Evolutionary conservation across 2,113 vertebrate species (phyloP).

Genomic region (Gavialis gangeticus): DNA sequence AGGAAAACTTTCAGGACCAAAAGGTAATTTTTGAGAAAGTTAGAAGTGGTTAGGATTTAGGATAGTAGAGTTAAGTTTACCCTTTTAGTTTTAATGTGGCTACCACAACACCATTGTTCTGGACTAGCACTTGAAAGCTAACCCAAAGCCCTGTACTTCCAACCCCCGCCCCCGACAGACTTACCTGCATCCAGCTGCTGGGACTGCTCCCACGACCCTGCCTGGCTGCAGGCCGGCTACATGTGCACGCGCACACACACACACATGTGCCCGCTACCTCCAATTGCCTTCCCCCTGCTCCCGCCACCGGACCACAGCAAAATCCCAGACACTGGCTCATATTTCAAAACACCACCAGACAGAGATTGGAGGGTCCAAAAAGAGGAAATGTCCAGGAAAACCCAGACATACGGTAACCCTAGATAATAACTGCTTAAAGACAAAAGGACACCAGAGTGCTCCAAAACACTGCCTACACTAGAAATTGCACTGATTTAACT

Average conservation of each 20-base stretch:
- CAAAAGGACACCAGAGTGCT: not conserved
- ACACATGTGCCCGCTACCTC: too few species aligned
- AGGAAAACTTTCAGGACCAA: not conserved
- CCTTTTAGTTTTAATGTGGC: rapidly evolving
- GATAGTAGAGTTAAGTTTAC: not conserved
- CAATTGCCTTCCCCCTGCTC: too few species aligned
- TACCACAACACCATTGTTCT: not conserved
- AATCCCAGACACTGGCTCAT: too few species aligned
- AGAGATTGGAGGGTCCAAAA: not conserved
- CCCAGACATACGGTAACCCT: not conserved
- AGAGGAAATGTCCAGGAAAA: not conserved
- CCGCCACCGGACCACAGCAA: too few species aligned
- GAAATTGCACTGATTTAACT: too few species aligned
- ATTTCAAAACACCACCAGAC: not conserved
- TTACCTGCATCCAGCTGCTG: too few species aligned
- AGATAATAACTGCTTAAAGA: slow-evolving; percentile 7
- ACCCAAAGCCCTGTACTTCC: too few species aligned
- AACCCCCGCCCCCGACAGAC: too few species aligned
- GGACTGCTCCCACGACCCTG: too few species aligned
- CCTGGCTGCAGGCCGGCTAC: too few species aligned
- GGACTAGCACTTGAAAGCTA: not conserved
- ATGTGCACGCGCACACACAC: too few species aligned
- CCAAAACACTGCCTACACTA: too few species aligned
- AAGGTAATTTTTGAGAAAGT: not conserved
- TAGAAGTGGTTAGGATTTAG: not conserved